Evolutionary conservation across 2,113 vertebrate genomes (phyloP).

Genomic region (Cottus gobio): DNA sequence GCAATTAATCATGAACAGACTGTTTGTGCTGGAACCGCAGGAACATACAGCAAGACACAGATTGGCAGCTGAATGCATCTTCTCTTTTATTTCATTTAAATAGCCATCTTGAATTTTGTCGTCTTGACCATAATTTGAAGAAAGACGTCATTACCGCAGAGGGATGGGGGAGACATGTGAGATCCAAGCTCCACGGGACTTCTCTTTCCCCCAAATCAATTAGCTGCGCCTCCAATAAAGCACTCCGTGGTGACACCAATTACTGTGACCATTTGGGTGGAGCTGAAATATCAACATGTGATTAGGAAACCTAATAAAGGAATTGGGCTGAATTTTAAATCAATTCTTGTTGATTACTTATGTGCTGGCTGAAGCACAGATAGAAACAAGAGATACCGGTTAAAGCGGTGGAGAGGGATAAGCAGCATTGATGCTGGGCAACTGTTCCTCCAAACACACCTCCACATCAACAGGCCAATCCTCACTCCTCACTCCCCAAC

Average conservation of each 20-base stretch:
- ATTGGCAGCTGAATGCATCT: not conserved
- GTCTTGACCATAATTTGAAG: not conserved
- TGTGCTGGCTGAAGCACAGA: too few species aligned
- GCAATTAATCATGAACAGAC: slow-evolving; percentile 41
- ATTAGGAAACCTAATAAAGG: not conserved
- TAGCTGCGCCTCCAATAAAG: not conserved
- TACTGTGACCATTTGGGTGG: slow-evolving; percentile 16
- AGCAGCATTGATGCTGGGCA: not conserved
- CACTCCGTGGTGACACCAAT: slow-evolving; percentile 3
- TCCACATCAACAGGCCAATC: slow-evolving; percentile 71
- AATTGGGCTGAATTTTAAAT: not conserved
- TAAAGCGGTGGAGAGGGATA: not conserved
- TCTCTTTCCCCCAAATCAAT: slow-evolving; percentile 19
- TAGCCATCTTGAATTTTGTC: not conserved
- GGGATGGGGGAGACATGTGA: too few species aligned
- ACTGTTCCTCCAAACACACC: slow-evolving; percentile 43
- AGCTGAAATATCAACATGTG: slow-evolving; percentile 20
- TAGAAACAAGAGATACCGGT: not conserved
- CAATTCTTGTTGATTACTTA: not conserved
- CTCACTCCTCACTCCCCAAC: slow-evolving; percentile 8
- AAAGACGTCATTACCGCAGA: not conserved
- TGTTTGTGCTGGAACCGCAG: not conserved
- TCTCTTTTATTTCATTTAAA: not conserved
- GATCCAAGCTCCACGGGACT: not conserved
- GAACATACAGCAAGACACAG: not conserved